phyloP scores from a whole-genome alignment of 2,113 vertebrate species.

The Vulpes lagopus region DNA sequence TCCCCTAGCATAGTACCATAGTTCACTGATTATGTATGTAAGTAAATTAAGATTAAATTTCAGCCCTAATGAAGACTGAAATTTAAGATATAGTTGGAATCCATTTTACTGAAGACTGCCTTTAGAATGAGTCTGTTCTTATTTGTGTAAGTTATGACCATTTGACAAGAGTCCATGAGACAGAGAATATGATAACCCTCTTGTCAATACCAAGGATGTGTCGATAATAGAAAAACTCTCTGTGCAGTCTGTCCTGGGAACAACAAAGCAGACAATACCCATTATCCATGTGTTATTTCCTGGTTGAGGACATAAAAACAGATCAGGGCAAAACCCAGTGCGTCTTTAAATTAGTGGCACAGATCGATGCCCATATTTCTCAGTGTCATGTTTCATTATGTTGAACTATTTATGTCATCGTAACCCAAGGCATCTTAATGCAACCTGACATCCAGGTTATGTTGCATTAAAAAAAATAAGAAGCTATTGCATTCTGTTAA shows the following conservation, averaged over 20 bases:
- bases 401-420: slow-evolving; percentile 78
- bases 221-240: slow-evolving; percentile 85
- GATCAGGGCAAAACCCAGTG: slow-evolving; percentile 83
- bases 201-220: slow-evolving; percentile 84
- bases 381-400: slow-evolving; percentile 87
- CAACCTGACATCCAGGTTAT: slow-evolving; percentile 81
- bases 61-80: background rate
- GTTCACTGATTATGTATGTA: slow-evolving; percentile 43
- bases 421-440: slow-evolving; percentile 80
- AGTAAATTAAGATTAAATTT: slow-evolving; percentile 62
- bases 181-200: slow-evolving; percentile 81
- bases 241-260: slow-evolving; percentile 81
- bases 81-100: slow-evolving; percentile 39
- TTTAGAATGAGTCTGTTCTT: slow-evolving; percentile 57
- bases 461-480: slow-evolving; percentile 80
- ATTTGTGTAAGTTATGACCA: slow-evolving; percentile 73
- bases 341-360: slow-evolving; percentile 85
- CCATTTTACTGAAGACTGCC: slow-evolving; percentile 47
- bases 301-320: slow-evolving; percentile 84
- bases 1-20: background rate
- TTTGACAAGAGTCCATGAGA: slow-evolving; percentile 81
- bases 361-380: slow-evolving; percentile 86
- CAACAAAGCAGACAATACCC: slow-evolving; percentile 86
- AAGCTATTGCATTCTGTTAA: slow-evolving; percentile 76
- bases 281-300: slow-evolving; percentile 86